Conservation (phyloP, 2,113 vertebrate species). For the Melanerpes formicivorus region DNA sequence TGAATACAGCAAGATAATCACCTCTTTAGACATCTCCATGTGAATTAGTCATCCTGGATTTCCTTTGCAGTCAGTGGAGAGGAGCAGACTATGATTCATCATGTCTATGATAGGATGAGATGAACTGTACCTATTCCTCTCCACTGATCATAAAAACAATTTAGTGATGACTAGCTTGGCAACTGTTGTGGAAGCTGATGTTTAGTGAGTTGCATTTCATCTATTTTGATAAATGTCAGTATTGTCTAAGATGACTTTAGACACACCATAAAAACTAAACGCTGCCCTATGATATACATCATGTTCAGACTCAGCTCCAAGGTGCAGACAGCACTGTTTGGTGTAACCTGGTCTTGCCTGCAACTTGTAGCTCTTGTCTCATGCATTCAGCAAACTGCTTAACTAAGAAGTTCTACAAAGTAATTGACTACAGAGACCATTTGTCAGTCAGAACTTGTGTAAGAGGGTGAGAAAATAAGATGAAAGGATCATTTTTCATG, state of each 20-base stretch:
- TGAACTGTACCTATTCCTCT: neutral
- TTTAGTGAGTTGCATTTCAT: neutral
- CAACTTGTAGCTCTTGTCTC: neutral
- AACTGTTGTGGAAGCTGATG: neutral
- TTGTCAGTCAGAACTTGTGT: neutral
- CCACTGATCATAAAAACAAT: neutral
- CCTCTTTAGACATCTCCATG: neutral
- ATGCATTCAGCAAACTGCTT: neutral
- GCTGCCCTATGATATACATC: neutral
- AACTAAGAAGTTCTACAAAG: neutral
- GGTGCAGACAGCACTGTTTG: neutral
- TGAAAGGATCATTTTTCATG: neutral
- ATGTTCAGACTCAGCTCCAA: neutral
- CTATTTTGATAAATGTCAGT: neutral
- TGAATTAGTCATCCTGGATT: neutral
- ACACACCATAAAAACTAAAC: neutral
- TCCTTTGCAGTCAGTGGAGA: neutral
- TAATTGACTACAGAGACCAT: neutral
- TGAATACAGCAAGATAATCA: neutral
- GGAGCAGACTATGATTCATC: neutral
- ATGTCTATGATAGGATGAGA: neutral
- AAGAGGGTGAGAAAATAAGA: neutral
- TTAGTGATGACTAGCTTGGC: neutral
- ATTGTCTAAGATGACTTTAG: neutral
- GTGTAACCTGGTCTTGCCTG: neutral